Percentiles rank a stretch among this genome's conserved stretches.
Evolutionary conservation across 1,140 invertebrate genomes (phyloP).

Genomic region (Zaprionus capensis): DNA sequence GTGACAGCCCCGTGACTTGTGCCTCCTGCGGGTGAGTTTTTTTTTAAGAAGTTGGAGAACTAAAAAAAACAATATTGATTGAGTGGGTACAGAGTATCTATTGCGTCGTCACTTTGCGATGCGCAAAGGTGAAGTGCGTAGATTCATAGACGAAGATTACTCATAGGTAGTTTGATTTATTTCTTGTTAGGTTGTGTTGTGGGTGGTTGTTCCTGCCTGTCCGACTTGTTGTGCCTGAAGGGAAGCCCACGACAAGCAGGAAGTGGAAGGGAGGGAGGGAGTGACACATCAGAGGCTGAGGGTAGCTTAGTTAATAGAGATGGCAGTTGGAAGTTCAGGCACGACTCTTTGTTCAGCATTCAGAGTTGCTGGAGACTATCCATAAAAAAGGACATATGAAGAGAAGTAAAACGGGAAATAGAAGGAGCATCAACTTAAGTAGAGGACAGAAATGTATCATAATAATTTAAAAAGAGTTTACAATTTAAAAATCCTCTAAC

Average conservation of each 20-base stretch:
- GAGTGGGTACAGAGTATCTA: constrained; percentile 37
- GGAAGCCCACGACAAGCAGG: background rate
- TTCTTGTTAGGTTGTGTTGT: constrained; percentile 6
- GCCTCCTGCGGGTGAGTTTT: constrained; percentile 31
- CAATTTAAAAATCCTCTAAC: too few species aligned
- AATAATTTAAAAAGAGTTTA: too few species aligned
- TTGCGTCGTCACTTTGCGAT: background rate
- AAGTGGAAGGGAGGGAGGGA: background rate
- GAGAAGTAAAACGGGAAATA: too few species aligned
- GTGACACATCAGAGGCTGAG: background rate
- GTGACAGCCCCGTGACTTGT: constrained; percentile 54
- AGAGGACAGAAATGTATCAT: too few species aligned
- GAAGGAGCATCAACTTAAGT: too few species aligned
- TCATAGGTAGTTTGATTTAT: constrained; percentile 41
- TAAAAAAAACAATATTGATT: constrained; percentile 8
- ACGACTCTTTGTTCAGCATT: too few species aligned
- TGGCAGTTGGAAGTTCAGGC: background rate
- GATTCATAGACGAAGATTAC: constrained; percentile 56
- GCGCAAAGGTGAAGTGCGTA: background rate
- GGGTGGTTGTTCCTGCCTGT: constrained; percentile 48
- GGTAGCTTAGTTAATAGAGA: background rate
- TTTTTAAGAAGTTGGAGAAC: constrained; percentile 11
- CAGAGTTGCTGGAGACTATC: too few species aligned
- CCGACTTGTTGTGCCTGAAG: constrained; percentile 6
- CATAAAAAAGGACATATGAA: too few species aligned